phyloP scores from a whole-genome alignment of 2,113 vertebrate species.

The Hystrix cristata region DNA sequence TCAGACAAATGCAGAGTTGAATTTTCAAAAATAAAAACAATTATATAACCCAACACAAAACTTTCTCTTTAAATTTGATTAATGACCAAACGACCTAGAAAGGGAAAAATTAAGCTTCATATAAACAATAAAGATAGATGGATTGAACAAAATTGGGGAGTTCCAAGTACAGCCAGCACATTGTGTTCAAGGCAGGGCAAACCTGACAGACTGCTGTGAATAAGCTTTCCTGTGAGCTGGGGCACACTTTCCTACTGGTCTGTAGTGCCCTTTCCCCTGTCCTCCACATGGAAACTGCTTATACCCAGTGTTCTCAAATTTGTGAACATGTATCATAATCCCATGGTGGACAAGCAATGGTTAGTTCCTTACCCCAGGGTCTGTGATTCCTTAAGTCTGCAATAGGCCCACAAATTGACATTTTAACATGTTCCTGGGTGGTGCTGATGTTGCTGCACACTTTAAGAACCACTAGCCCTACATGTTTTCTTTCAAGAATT shows the following conservation, averaged over 20 bases:
- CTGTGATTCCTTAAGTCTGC: background rate
- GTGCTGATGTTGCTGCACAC: background rate
- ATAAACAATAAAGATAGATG: background rate
- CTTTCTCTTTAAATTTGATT: conserved; percentile 11
- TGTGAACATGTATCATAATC: background rate
- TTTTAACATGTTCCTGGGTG: conserved; percentile 2
- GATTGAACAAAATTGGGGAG: conserved; percentile 31
- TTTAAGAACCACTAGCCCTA: background rate
- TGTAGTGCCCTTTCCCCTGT: background rate
- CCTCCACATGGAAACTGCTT: background rate
- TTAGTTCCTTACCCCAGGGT: background rate
- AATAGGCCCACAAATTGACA: background rate
- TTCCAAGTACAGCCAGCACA: background rate
- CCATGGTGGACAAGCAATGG: background rate
- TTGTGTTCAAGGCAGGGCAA: background rate
- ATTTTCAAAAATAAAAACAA: conserved; percentile 31
- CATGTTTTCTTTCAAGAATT: background rate
- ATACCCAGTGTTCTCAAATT: background rate
- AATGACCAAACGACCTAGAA: background rate
- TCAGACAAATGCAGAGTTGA: background rate
- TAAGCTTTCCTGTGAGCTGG: background rate
- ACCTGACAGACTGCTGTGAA: background rate
- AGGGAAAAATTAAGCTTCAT: background rate
- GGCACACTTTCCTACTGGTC: background rate
- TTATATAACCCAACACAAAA: conserved; percentile 19